Percentiles rank a stretch among this genome's conserved stretches.
Conservation (phyloP, 2,113 vertebrate species). For the Pachyramphus minor region DNA sequence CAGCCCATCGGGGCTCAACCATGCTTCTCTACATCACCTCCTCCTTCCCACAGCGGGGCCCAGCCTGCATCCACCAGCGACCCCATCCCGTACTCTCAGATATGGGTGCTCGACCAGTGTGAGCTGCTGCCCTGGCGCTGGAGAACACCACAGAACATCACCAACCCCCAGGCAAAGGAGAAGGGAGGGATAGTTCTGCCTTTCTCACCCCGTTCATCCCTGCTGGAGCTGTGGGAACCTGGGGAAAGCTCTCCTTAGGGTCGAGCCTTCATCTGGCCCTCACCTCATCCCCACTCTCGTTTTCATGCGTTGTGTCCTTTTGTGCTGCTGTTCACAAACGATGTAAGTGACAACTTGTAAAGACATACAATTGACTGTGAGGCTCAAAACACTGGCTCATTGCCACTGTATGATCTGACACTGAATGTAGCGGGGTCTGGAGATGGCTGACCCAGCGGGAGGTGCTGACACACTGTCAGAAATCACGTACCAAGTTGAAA, state of each 20-base stretch:
- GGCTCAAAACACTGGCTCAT: background rate
- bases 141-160: background rate
- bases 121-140: background rate
- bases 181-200: background rate
- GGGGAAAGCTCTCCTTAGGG: background rate
- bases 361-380: background rate
- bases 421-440: slow-evolving; percentile 50
- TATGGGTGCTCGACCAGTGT: background rate
- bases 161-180: background rate
- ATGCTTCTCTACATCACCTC: background rate
- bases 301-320: slow-evolving; percentile 62
- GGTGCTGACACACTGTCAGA: slow-evolving; percentile 33
- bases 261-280: background rate
- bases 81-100: background rate
- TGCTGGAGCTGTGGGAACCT: background rate
- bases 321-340: slow-evolving; percentile 66
- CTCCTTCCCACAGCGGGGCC: background rate
- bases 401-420: background rate
- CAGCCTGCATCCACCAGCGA: background rate
- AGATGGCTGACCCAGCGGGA: background rate
- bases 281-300: slow-evolving; percentile 12
- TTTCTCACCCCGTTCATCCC: background rate
- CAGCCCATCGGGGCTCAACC: accelerated
- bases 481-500: slow-evolving; percentile 41
- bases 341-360: slow-evolving; percentile 11